Evolutionary conservation across 2,888 invertebrate species (phyloP), one percentile per base, ranked within the genome.

Genomic region (Ochropleura leucogaster): DNA sequence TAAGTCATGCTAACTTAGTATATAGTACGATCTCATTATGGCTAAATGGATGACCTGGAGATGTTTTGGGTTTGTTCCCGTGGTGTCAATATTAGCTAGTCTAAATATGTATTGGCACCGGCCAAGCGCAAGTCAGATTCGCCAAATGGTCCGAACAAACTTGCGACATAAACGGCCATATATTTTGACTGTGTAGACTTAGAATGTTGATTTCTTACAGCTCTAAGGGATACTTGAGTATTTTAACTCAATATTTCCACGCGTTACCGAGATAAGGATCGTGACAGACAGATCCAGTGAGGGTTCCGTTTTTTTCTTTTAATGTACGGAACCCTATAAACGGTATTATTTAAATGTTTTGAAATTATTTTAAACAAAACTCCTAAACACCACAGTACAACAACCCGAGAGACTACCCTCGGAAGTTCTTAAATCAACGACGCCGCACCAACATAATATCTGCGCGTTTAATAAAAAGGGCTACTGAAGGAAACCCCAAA

Each of bases 401-500:
- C 18, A 62, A 14, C 20, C 12, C 51, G 5, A 14, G 6, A 40
- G 16, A 42, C 5, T 30, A 51, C 14, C 20, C 1, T 6, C 0
- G 46, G 51, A 68, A 71, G 68, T 80, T 53, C 63, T 70, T 80
- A 72, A 60, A 74, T 74, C 70, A 65, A n/a, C 55, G 40, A n/a
- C 4, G 44, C 47, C 12, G 49, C 18, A 40, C 59, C 42, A 57
- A 65, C 69, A 68, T 68, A 59, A 57, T 84, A 67, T 84, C 72
- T 49, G 60, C 18, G 49, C 68, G 62, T 84, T 84, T 76, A 80
- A 81, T 60, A 81, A 75, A 79, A 84, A 84, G 65, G 65, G 49
- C 59, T 72, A 59, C 77, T 60, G 6, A 42, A 66, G 64, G 60
- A 72, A 80, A 73, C 53, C 80, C 57, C 68, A 64, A 75, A 72